phyloP scores from a whole-genome alignment of 64 coral and sea anemone genomes.

The Montipora sp. region DNA sequence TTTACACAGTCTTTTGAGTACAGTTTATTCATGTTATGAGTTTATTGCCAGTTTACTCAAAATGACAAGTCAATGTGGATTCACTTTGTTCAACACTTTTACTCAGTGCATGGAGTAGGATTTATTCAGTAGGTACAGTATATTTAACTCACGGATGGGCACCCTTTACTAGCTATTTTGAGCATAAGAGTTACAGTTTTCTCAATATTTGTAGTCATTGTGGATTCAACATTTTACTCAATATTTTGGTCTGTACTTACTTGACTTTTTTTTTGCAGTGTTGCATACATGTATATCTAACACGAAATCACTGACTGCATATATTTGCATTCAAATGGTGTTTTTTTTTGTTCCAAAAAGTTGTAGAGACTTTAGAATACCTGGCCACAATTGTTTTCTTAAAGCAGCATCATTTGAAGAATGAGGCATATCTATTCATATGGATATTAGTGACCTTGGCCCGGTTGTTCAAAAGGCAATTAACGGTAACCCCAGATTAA shows the following conservation, averaged over 20 bases:
- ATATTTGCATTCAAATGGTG: no score
- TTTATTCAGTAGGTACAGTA: neutral
- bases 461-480: no score
- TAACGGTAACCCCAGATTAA: no score
- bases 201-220: constrained; percentile 1
- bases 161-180: neutral
- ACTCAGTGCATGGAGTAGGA: neutral
- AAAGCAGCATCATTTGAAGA: no score
- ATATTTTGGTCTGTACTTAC: constrained; percentile 12
- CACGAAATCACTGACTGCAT: no score
- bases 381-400: no score
- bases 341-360: no score
- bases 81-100: neutral
- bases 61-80: neutral
- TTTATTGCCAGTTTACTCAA: neutral
- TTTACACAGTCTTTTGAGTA: neutral
- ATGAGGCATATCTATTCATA: no score
- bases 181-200: neutral
- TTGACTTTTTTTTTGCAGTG: neutral
- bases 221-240: constrained; percentile 8
- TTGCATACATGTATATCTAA: no score
- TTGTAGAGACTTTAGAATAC: no score
- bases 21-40: neutral
- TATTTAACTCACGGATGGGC: neutral
- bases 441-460: no score